Evolutionary conservation across 2,888 invertebrate species (phyloP).

Genomic region (Eumerus sabulonum): DNA sequence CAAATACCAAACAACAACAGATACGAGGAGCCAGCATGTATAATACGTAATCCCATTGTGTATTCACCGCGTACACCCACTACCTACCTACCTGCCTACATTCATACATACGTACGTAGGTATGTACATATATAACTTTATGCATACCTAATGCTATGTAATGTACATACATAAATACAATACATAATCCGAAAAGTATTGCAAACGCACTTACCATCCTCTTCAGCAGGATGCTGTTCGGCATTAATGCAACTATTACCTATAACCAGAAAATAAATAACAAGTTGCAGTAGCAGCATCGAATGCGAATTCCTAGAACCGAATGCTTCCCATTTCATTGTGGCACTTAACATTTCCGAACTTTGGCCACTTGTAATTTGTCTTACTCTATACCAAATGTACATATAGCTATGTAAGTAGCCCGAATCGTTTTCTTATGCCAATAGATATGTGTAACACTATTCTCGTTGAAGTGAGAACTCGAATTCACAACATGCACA

Average conservation of each 20-base stretch:
- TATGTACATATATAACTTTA: too few relatives aligned
- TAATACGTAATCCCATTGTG: too few relatives aligned
- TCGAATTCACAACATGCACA: slow-evolving; percentile 4
- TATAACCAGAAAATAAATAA: slow-evolving; percentile 33
- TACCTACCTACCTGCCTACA: not conserved
- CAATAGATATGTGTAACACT: too few relatives aligned
- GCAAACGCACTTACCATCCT: slow-evolving; percentile 47
- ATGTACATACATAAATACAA: not conserved
- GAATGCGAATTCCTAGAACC: slow-evolving; percentile 8
- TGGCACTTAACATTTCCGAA: not conserved
- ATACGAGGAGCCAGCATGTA: too few relatives aligned
- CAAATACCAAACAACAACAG: too few relatives aligned
- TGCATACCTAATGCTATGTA: too few relatives aligned
- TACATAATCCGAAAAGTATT: not conserved
- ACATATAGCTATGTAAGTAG: too few relatives aligned
- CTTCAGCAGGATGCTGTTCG: slow-evolving; percentile 63
- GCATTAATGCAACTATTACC: slow-evolving; percentile 35
- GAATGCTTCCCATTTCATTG: slow-evolving; percentile 26
- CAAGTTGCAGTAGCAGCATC: slow-evolving; percentile 16
- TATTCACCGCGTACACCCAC: too few relatives aligned
- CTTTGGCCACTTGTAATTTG: slow-evolving; percentile 4
- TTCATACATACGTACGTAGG: not conserved
- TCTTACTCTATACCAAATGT: slow-evolving; percentile 8
- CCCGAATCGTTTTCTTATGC: too few relatives aligned
- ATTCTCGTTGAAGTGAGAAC: too few relatives aligned